These are phyloP conservation scores for Ashinkailepas kermadecensis DNA, from an alignment of 2,888 invertebrate genomes.

Conservation along the genomic window DNA sequence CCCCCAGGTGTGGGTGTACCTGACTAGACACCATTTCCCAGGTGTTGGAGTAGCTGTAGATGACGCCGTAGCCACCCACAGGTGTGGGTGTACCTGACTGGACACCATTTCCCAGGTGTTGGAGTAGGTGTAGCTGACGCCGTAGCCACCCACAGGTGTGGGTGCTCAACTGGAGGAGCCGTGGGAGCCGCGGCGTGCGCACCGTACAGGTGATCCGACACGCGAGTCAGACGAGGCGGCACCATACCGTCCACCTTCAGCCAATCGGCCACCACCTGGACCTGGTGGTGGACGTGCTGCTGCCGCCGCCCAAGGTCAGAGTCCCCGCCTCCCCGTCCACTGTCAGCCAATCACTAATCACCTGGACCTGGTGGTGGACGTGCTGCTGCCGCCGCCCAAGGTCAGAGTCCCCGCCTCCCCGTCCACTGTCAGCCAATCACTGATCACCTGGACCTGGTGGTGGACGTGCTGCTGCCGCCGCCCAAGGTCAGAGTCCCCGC, in stretches of 20 bases:
- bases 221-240: slow-evolving; percentile 61
- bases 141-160: slow-evolving; percentile 41
- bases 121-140: too few relatives aligned
- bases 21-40: too few relatives aligned
- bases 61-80: neutral
- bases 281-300: slow-evolving; percentile 56
- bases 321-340: slow-evolving; percentile 63
- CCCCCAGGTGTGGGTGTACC: too few relatives aligned
- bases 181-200: slow-evolving; percentile 53
- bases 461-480: slow-evolving; percentile 55
- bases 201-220: slow-evolving; percentile 62
- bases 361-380: slow-evolving; percentile 60
- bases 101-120: too few relatives aligned
- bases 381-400: slow-evolving; percentile 55
- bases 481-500: slow-evolving; percentile 55
- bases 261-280: slow-evolving; percentile 69
- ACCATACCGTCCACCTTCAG: slow-evolving; percentile 63
- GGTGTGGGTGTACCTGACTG: neutral
- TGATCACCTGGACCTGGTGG: slow-evolving; percentile 64
- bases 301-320: slow-evolving; percentile 53
- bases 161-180: slow-evolving; percentile 59
- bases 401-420: slow-evolving; percentile 59
- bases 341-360: slow-evolving; percentile 67
- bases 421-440: slow-evolving; percentile 67
- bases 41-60: too few relatives aligned